Evolutionary conservation across 2,797 vertebrate species (phyloP).

Genomic region (Melopsittacus undulatus): DNA sequence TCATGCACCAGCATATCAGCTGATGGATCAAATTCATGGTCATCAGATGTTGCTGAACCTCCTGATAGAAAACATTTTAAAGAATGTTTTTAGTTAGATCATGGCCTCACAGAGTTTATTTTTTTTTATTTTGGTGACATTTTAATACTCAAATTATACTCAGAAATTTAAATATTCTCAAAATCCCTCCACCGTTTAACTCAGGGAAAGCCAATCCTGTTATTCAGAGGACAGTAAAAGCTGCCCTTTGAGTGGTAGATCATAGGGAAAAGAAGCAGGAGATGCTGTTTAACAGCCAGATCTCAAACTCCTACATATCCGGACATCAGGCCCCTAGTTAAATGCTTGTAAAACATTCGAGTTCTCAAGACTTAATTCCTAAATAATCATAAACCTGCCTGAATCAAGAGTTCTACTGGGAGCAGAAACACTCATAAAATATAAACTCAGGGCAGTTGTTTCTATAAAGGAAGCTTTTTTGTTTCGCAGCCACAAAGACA

Average conservation of each 20-base stretch:
- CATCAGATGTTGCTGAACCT: slow-evolving; percentile 90
- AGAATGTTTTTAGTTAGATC: slow-evolving; percentile 56
- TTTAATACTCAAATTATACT: not conserved
- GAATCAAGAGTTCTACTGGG: not conserved
- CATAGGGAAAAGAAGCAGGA: not conserved
- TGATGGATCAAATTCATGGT: slow-evolving; percentile 96
- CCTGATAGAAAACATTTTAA: slow-evolving; percentile 77
- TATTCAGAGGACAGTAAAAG: not conserved
- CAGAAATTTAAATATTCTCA: not conserved
- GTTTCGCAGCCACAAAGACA: not conserved
- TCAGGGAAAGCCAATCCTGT: not conserved
- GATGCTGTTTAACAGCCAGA: not conserved
- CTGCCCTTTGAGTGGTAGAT: not conserved
- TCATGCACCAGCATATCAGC: slow-evolving; percentile 98
- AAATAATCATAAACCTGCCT: not conserved
- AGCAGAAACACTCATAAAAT: not conserved
- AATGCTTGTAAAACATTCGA: not conserved
- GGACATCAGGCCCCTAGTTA: not conserved
- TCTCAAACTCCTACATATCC: not conserved
- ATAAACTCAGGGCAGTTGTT: not conserved
- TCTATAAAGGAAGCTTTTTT: not conserved
- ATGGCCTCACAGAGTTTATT: not conserved
- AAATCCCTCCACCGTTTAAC: not conserved
- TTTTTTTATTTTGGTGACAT: not conserved
- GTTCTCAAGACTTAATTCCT: not conserved